Percentiles rank a stretch among this genome's conserved stretches.
phyloP scores from a whole-genome alignment of 2,797 vertebrate genomes.

The Pipistrellus kuhlii region DNA sequence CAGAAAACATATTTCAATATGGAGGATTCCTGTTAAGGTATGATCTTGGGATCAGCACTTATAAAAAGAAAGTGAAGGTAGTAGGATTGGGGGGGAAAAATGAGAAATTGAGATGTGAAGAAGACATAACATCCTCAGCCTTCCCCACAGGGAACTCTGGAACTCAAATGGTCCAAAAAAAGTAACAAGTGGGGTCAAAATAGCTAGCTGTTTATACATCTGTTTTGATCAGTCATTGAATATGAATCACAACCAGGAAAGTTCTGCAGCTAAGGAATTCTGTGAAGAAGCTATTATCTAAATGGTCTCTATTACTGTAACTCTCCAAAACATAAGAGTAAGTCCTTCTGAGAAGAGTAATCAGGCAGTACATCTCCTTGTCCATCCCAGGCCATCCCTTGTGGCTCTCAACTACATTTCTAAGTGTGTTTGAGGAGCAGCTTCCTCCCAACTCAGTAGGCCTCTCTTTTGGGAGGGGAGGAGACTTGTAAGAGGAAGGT shows the following conservation, averaged over 20 bases:
- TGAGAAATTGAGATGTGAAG: background rate
- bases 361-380: background rate
- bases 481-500: background rate
- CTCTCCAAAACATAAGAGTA: background rate
- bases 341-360: background rate
- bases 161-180: background rate
- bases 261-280: background rate
- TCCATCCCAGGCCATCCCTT: background rate
- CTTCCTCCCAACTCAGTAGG: background rate
- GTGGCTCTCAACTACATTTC: background rate
- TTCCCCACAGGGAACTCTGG: background rate
- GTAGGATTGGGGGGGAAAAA: background rate
- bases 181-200: background rate
- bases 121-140: background rate
- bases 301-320: background rate
- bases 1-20: background rate
- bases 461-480: background rate
- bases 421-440: background rate
- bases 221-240: background rate
- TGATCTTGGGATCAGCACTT: background rate
- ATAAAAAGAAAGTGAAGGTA: background rate
- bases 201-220: background rate
- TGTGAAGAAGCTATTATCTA: background rate
- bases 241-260: background rate
- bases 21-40: background rate